Percentiles rank a stretch among this genome's conserved stretches.
These are phyloP conservation scores for Macrosteles quadrilineatus DNA, from an alignment of 1,140 invertebrate genomes.

Conservation along the genomic window DNA sequence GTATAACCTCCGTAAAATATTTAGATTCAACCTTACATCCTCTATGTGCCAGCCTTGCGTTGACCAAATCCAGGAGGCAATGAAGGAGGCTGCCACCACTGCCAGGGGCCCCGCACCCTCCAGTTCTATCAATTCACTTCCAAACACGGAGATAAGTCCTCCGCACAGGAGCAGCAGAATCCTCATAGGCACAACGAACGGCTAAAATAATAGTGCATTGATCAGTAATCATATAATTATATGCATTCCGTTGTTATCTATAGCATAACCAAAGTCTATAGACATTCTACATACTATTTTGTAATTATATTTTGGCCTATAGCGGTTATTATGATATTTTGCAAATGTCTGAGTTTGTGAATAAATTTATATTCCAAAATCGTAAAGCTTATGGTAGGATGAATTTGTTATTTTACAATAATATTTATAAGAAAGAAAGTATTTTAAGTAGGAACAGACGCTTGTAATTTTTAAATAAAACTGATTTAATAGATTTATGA, in stretches of 20 bases:
- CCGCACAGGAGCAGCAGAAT: constrained; percentile 74
- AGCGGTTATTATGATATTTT: not conserved
- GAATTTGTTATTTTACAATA: too few species aligned
- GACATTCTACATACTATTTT: not conserved
- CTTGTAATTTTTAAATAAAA: too few species aligned
- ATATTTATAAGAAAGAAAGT: too few species aligned
- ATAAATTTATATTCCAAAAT: too few species aligned
- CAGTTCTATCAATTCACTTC: constrained; percentile 74
- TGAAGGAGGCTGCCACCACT: constrained; percentile 81
- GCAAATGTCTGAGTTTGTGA: not conserved
- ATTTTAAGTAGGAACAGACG: too few species aligned
- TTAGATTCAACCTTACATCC: too few species aligned
- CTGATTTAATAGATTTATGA: too few species aligned
- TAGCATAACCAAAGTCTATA: not conserved
- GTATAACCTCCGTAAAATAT: too few species aligned
- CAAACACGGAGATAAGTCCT: constrained; percentile 79
- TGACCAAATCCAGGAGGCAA: constrained; percentile 74
- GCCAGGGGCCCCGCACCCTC: constrained; percentile 83
- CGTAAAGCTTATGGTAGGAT: too few species aligned
- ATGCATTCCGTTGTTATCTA: not conserved
- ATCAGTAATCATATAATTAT: not conserved
- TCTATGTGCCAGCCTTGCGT: constrained; percentile 81
- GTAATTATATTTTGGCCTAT: not conserved
- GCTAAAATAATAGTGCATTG: constrained; percentile 52
- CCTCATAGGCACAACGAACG: constrained; percentile 72